phyloP scores from a whole-genome alignment of 2,888 invertebrate genomes.

The Prionchulus punctatus region DNA sequence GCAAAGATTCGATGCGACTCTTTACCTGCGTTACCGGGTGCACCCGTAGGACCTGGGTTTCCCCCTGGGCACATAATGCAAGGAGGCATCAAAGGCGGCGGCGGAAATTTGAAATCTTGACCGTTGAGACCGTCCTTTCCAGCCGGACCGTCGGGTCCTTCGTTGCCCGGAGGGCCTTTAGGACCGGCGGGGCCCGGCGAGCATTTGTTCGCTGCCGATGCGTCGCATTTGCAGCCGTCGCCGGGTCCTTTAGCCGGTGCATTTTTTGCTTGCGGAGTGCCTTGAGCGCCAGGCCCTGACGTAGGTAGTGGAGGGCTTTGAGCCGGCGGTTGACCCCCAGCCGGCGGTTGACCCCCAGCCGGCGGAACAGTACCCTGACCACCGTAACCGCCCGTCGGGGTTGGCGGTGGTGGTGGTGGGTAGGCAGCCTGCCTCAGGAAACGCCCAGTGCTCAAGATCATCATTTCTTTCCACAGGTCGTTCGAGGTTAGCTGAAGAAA shows the following conservation, averaged over 20 bases:
- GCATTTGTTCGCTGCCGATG: background rate
- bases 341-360: too few relatives aligned
- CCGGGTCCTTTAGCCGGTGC: too few relatives aligned
- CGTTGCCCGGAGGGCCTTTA: background rate
- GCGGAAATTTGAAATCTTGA: background rate
- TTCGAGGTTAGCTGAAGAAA: background rate
- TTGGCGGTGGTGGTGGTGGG: too few relatives aligned
- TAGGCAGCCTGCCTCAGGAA: background rate
- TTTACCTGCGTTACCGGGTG: background rate
- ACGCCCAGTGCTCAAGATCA: background rate
- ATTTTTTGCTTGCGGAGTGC: too few relatives aligned
- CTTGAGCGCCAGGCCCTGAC: too few relatives aligned
- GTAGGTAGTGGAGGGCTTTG: too few relatives aligned
- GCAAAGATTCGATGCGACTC: too few relatives aligned
- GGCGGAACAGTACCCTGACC: too few relatives aligned
- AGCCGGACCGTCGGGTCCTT: background rate
- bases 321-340: too few relatives aligned
- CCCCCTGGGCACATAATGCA: background rate
- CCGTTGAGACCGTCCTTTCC: background rate
- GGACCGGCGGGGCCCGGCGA: background rate
- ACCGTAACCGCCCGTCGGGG: too few relatives aligned
- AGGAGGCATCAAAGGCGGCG: background rate
- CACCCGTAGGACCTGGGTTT: background rate
- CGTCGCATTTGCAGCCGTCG: background rate
- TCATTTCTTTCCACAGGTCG: constrained; percentile 1